Base-by-base conservation (phyloP, 2,113 vertebrate species). In the Typhlomys cinereus region DNA sequence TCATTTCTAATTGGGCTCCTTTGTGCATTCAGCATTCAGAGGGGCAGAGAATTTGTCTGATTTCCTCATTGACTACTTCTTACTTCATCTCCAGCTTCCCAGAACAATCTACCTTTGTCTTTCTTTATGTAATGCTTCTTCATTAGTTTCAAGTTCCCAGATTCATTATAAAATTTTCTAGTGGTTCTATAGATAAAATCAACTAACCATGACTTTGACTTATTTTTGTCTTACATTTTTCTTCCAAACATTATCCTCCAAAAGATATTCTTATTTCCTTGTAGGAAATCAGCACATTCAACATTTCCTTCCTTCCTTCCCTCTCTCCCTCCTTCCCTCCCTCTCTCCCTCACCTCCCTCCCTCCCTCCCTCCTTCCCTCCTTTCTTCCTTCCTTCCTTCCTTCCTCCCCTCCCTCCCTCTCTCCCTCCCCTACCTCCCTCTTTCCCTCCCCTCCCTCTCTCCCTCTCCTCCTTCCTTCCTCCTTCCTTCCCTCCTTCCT, bases 71-170 rank as follows among this genome's bases (percentile, higher is more conserved):
- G 48, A 61, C 50, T 85, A 61, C 31, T 71, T n/a, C 80, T 64
- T 25, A 78, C 70, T 97, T 97, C 78, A 90, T 89, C 73, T 78
- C 66, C 62, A 62, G 74, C 81, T 95, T 94, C 46, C 70, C 91
- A 88, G 46, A 89, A 41, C 64, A 46, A 11, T 67, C 85, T 74
- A 92, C 80, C 70, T 89, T 91, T 74, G 78, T 81, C 71, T 61
- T 95, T 92, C 59, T 31, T 88, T 13, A 69, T 64, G 4, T 90
- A 96, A 91, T 95, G 61, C 69, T 95, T 96, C 57, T 96, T 96
- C 93, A 96, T 96, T 96, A 94, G 10, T 46, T 88, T 94, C 67
- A 89, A 64, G 93, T 75, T 95, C 66, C 95, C 64, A 76, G n/a
- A 10, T 74, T 96, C 50, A 36, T 52, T 94, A 92, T 75, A 81